Evolutionary conservation across 2,888 invertebrate species (phyloP).

Genomic region (Drosophila borealis): DNA sequence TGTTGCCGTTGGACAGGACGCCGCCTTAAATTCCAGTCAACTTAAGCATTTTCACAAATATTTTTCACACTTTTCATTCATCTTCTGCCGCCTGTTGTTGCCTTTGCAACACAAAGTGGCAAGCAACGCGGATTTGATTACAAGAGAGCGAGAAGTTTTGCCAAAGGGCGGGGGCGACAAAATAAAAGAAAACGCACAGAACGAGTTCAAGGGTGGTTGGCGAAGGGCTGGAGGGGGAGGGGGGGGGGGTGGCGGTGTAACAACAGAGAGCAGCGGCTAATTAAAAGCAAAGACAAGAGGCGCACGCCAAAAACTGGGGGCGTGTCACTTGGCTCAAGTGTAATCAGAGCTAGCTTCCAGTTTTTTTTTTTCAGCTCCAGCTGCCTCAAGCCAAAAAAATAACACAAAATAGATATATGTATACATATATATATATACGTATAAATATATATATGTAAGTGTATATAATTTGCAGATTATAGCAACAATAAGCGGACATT

Average conservation of each 20-base stretch:
- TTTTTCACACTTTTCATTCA: slow-evolving; percentile 64
- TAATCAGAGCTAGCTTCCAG: slow-evolving; percentile 69
- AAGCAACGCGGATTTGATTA: slow-evolving; percentile 75
- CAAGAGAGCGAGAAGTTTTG: slow-evolving; percentile 37
- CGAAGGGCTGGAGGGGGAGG: not conserved
- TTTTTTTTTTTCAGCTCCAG: slow-evolving; percentile 17
- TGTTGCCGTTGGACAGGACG: slow-evolving; percentile 36
- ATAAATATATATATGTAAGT: not conserved
- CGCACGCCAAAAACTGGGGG: slow-evolving; percentile 15
- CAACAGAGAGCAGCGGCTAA: slow-evolving; percentile 51
- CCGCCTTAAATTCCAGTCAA: slow-evolving; percentile 38
- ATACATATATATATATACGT: not conserved
- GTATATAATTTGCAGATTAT: slow-evolving; percentile 3
- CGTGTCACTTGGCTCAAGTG: slow-evolving; percentile 54
- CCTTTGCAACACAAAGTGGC: slow-evolving; percentile 64
- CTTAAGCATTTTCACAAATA: slow-evolving; percentile 74
- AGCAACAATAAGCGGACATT: slow-evolving; percentile 9
- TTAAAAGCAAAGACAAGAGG: slow-evolving; percentile 70
- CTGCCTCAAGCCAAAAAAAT: not conserved
- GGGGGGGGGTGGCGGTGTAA: not conserved
- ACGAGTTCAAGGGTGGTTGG: not conserved
- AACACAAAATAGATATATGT: not conserved
- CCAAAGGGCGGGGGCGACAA: slow-evolving; percentile 9
- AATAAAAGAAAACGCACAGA: not conserved
- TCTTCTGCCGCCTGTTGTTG: slow-evolving; percentile 26